Evolutionary conservation across 2,888 invertebrate genomes (phyloP), one percentile per base, ranked within the genome.

Genomic region (Drosophila greeni): DNA sequence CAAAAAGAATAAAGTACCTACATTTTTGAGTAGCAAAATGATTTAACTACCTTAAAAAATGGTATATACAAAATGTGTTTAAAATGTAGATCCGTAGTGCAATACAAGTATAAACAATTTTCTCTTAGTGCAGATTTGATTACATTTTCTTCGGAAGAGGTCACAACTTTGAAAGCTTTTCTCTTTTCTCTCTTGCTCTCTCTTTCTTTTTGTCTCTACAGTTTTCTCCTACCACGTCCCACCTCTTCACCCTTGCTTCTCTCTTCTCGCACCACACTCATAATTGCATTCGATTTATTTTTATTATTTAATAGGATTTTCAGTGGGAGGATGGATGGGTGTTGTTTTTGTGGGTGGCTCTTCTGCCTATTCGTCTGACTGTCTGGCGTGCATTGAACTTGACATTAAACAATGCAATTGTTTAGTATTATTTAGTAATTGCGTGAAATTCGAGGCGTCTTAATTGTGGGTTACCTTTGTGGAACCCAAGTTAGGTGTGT

Each of bases 301-400:
- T 79, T 79, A 82, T 84, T 79, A 79, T 74, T 80, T 76, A 78
- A 82, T 78, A 71, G 43, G 49, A 57, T 65, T 79, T 73, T 59
- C 39, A 43, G 56, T 54, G 67, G 40, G 68, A 48, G 57, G 42
- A 16, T 55, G 57, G 37, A 23, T 40, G 54, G 57, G 47, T 48
- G 66, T 23, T 48, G 66, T 23, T 51, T 34, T 36, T 51, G 61
- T 53, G 55, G 54, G 43, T 48, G 55, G 65, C 48, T 57, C 66
- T 67, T 57, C 75, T 56, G 73, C 23, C 14, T 48, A 34, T 24
- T 16, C 47, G 49, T 37, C 51, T 66, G 56, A 12, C 42, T 67
- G 45, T 45, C 69, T 67, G 74, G 74, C 79, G 80, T 81, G 66
- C 81, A 83, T 81, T 81, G 81, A 81, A 81, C 81, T 81, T 81